Conservation (phyloP, 2,797 vertebrate genomes). For the Zalophus californianus region DNA sequence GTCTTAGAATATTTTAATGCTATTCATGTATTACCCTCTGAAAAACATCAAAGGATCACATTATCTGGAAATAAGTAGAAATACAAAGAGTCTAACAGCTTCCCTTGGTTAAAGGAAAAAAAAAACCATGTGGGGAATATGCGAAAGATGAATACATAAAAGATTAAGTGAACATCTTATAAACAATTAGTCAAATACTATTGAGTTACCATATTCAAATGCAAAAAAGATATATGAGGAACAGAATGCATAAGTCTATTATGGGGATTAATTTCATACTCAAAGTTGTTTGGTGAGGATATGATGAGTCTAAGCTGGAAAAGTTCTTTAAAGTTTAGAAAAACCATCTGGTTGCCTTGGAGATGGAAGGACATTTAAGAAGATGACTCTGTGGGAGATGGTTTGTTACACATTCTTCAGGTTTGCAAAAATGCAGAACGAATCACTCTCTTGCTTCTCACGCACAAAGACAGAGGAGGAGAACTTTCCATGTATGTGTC, state of each 20-base stretch:
- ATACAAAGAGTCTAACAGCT: not conserved
- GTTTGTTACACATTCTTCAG: not conserved
- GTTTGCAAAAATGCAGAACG: conserved; percentile 3
- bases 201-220: not conserved
- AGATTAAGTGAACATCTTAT: not conserved
- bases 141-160: not conserved
- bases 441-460: not conserved
- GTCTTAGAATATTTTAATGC: not conserved
- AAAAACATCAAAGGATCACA: conserved; percentile 21
- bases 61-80: conserved; percentile 14
- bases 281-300: not conserved
- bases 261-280: conserved; percentile 25
- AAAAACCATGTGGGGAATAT: not conserved
- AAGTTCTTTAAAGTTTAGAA: not conserved
- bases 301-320: not conserved
- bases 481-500: not conserved
- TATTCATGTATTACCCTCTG: not conserved
- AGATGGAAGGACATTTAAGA: conserved; percentile 33
- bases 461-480: not conserved
- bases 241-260: not conserved
- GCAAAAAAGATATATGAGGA: not conserved
- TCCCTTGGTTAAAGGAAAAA: not conserved
- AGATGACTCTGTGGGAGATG: conserved; percentile 25
- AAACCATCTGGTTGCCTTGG: conserved; percentile 23
- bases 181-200: not conserved